phyloP scores from a whole-genome alignment of 2,797 vertebrate genomes.

The Pteronotus mesoamericanus region DNA sequence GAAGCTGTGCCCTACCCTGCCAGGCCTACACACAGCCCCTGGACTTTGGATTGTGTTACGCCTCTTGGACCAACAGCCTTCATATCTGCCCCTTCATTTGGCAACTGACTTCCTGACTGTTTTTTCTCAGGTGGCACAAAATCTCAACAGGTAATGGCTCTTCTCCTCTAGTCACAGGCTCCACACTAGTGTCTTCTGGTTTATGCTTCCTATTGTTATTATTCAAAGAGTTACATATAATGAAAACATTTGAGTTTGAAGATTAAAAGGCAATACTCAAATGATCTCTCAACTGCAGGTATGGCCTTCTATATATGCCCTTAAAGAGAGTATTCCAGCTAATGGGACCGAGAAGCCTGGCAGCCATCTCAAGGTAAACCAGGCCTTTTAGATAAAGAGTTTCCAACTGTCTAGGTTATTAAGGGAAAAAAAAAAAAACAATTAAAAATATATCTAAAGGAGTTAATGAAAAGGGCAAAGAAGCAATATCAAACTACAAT shows the following conservation, averaged over 20 bases:
- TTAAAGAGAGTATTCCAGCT: neutral
- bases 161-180: neutral
- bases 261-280: neutral
- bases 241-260: neutral
- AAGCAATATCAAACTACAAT: slow-evolving; percentile 30
- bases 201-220: neutral
- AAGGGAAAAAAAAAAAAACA: neutral
- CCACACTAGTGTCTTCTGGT: neutral
- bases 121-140: neutral
- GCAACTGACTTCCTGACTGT: neutral
- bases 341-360: neutral
- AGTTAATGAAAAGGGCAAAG: slow-evolving; percentile 7
- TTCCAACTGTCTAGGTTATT: neutral
- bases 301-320: neutral
- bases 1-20: neutral
- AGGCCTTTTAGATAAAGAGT: neutral
- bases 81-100: neutral
- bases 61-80: neutral
- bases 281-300: neutral
- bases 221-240: neutral
- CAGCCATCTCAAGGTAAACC: neutral
- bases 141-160: neutral
- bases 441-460: neutral
- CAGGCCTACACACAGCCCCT: neutral
- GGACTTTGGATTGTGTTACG: neutral